phyloP scores from a whole-genome alignment of 2,113 vertebrate genomes.

The Pollachius pollachius region DNA sequence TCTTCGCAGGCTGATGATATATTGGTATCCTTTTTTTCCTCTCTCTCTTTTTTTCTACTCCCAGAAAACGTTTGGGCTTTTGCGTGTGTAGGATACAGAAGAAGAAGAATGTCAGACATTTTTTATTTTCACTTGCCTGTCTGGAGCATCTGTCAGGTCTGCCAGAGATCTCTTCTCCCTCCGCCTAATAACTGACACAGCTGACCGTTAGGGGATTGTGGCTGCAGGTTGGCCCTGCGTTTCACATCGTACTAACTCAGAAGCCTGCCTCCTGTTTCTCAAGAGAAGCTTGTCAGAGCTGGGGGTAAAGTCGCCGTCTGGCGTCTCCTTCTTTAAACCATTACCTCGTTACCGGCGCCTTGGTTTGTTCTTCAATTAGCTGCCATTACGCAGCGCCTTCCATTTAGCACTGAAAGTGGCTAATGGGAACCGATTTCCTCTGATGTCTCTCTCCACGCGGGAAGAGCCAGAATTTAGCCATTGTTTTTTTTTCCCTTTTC shows the following conservation, averaged over 20 bases:
- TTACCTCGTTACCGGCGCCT: slow-evolving; percentile 39
- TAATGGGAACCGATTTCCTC: slow-evolving; percentile 61
- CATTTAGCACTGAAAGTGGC: slow-evolving; percentile 54
- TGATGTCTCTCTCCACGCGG: slow-evolving; percentile 45
- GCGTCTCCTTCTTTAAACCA: slow-evolving; percentile 25
- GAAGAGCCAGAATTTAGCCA: slow-evolving; percentile 56
- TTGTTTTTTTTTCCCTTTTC: slow-evolving; percentile 45
- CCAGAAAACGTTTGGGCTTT: no score
- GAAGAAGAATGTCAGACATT: slow-evolving; percentile 24
- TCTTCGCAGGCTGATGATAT: slow-evolving; percentile 10
- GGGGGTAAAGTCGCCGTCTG: slow-evolving; percentile 5
- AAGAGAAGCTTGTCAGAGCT: no score
- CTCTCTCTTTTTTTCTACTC: slow-evolving; percentile 3
- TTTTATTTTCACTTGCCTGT: slow-evolving; percentile 39
- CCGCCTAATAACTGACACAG: neutral
- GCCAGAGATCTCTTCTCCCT: slow-evolving; percentile 24
- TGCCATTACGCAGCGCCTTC: slow-evolving; percentile 51
- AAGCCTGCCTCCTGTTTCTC: neutral
- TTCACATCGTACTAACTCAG: no score
- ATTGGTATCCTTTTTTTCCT: slow-evolving; percentile 18
- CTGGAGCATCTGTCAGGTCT: slow-evolving; percentile 53
- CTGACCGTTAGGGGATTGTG: no score
- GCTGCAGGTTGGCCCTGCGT: no score
- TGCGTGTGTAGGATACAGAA: no score
- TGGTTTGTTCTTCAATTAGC: slow-evolving; percentile 39